Evolutionary conservation across 2,113 vertebrate species (phyloP).

Genomic region (Regulus satrapa): DNA sequence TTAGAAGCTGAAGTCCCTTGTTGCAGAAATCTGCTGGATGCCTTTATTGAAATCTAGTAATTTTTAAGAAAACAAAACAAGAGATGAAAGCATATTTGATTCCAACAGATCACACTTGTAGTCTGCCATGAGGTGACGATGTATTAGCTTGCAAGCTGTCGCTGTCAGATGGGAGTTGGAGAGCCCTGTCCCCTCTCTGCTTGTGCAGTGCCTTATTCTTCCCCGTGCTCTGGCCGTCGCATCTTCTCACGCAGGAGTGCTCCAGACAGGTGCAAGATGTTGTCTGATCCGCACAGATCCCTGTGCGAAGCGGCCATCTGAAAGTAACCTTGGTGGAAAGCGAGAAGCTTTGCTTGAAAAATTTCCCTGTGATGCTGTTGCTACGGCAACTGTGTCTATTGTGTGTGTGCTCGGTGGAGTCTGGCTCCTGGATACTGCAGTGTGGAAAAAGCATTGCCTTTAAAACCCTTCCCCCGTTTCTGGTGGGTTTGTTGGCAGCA

Average conservation of each 20-base stretch:
- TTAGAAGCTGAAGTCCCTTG: neutral
- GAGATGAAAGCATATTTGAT: neutral
- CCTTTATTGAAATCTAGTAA: neutral
- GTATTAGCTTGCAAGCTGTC: neutral
- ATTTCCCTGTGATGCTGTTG: conserved; percentile 15
- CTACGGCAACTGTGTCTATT: conserved; percentile 5
- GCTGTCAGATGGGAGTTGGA: neutral
- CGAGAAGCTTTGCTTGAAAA: neutral
- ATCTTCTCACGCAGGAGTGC: neutral
- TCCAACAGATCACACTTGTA: neutral
- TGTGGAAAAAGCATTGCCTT: neutral
- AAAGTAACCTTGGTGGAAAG: neutral
- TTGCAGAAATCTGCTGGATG: neutral
- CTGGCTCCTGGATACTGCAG: neutral
- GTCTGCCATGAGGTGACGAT: neutral
- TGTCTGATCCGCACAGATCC: neutral
- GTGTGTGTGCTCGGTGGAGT: neutral
- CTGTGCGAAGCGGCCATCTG: neutral
- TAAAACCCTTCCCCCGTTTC: neutral
- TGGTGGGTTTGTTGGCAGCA: neutral
- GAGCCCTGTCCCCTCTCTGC: neutral
- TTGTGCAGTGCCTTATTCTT: neutral
- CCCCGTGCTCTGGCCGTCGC: accelerated
- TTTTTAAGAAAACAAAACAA: neutral
- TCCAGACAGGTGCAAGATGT: neutral